Evolutionary conservation across 2,888 invertebrate species (phyloP).

Genomic region (Caradrina kadenii): DNA sequence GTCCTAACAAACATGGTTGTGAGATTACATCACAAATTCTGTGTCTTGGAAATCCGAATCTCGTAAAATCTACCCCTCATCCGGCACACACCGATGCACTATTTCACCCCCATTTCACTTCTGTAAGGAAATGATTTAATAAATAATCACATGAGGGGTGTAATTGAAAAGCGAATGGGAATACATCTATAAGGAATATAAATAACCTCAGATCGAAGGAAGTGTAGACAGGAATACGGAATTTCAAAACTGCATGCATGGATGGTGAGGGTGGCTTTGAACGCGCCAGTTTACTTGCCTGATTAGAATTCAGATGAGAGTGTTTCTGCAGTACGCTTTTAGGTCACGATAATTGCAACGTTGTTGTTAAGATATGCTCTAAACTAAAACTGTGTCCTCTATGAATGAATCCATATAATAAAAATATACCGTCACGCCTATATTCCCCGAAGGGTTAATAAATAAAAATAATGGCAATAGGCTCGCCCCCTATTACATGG

Average conservation of each 20-base stretch:
- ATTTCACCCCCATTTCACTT: neutral
- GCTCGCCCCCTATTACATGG: no score
- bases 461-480: no score
- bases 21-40: neutral
- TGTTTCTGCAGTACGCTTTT: neutral
- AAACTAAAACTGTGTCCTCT: neutral
- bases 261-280: slow-evolving; percentile 51
- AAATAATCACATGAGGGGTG: slow-evolving; percentile 43
- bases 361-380: no score
- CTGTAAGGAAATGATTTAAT: slow-evolving; percentile 38
- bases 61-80: neutral
- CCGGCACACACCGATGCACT: neutral
- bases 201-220: slow-evolving; percentile 56
- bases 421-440: no score
- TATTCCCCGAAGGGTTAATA: no score
- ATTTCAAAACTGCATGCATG: slow-evolving; percentile 75
- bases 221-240: slow-evolving; percentile 70
- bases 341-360: no score
- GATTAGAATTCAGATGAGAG: neutral
- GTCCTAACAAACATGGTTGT: neutral
- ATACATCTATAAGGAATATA: slow-evolving; percentile 53
- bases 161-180: slow-evolving; percentile 55
- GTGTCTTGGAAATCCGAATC: neutral
- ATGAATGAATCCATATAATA: neutral
- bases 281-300: slow-evolving; percentile 60